Evolutionary conservation across 2,888 invertebrate genomes (phyloP), one percentile per base, ranked within the genome.

Genomic region (Sicus ferrugineus): DNA sequence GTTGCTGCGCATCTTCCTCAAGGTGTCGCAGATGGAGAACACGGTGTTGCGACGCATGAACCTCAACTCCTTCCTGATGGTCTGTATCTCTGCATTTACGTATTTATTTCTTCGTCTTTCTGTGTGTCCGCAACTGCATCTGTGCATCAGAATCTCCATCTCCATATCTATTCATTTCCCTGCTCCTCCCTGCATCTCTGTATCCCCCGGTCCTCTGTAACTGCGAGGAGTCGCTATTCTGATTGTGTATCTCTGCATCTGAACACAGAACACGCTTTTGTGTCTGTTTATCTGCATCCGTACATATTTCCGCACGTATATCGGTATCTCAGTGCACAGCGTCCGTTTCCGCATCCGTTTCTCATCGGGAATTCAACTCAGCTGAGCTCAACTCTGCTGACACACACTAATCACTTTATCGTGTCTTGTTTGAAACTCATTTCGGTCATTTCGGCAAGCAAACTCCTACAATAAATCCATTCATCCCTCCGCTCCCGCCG

Each of bases 1-100:
- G 84, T 89, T 97, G 69, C 87, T 97, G 76, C 89, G 96, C 84
- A 96, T 97, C 86, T 98, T 97, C 86, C 88, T 98, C 70, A 91
- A 95, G 83, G 97, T 97, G 70, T 97, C 97, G 46, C 97, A 97
- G 88, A 96, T 96, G 93, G 97, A 97, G 85, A 97, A 97, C 84
- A 90, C 94, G 23, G 92, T 96, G 73, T 87, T 97, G 76, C 88
- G 97, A 77, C 89, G 97, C 77, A 97, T 97, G 97, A 97, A 97
- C 85, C 88, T 98, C 61, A 96, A 97, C 86, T 96, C 97, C n/a
- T 98, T 97, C 86, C 90, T 97, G 68, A 97, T 97, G 96, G 96
- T 95, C 84, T 85, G 86, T 28, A 46, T 46, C 19, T 16, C n/a
- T 46, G 46, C 46, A 46, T 14, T 9, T 46, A 3, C 3, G n/a